A percentile compares a stretch with the other conserved stretches of the same genome.
Evolutionary conservation across 2,113 vertebrate species (phyloP).

Genomic region (Misgurnus mizolepis): DNA sequence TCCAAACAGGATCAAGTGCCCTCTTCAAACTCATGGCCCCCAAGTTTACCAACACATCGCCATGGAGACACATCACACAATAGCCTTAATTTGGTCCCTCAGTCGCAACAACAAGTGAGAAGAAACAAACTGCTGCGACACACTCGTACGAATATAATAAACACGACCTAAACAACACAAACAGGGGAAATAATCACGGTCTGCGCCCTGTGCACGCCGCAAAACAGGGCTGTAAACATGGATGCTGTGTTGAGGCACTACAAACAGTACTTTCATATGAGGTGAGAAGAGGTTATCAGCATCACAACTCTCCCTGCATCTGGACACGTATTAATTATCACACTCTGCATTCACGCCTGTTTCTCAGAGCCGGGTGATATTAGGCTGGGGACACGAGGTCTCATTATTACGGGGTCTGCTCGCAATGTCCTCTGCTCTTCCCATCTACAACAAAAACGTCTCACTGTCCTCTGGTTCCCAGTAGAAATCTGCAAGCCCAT

Average conservation of each 20-base stretch:
- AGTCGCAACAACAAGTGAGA: conserved; percentile 60
- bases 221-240: conserved; percentile 39
- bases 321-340: conserved; percentile 54
- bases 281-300: conserved; percentile 47
- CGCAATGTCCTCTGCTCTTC: conserved; percentile 42
- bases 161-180: conserved; percentile 19
- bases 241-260: conserved; percentile 17
- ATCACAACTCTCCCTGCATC: conserved; percentile 36
- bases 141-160: conserved; percentile 55
- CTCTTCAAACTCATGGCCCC: conserved; percentile 70
- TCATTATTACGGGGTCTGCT: conserved; percentile 53
- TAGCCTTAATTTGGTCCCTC: conserved; percentile 63
- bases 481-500: conserved; percentile 75
- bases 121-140: conserved; percentile 58
- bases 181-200: conserved; percentile 27
- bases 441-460: conserved; percentile 47
- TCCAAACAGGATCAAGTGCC: conserved; percentile 65
- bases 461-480: conserved; percentile 71
- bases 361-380: conserved; percentile 46
- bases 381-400: conserved; percentile 44
- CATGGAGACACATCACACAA: conserved; percentile 74
- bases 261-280: conserved; percentile 50
- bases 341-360: conserved; percentile 18
- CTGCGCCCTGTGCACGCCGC: conserved; percentile 1
- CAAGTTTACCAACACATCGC: conserved; percentile 76